Base-by-base conservation (phyloP, 2,797 vertebrate species). In the Odontamblyopus rebecca region DNA sequence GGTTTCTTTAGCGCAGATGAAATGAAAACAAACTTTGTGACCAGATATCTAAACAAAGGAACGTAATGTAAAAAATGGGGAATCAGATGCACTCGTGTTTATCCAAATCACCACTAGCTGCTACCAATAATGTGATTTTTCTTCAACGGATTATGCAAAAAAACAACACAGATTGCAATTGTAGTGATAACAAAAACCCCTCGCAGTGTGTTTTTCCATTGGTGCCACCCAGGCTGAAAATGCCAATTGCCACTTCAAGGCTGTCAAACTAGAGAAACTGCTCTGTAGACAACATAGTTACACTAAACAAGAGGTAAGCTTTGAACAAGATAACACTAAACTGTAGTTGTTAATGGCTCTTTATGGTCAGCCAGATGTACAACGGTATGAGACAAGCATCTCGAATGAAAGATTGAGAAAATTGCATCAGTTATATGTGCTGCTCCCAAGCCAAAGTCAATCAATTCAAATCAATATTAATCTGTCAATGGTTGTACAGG, bases 1-100 rank as follows among this genome's bases (percentile, higher is more conserved):
- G 89, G 90, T 86, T 86, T 76, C 82, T 84, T 82, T 76, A 88
- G 80, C 74, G 85, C 82, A 81, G 74, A 79, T 78, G 71, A 78
- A 89, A 84, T 89, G 80, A 89, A 90, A 92, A 92, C 87, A 91
- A 89, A 90, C 86, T 83, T 83, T 92, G 88, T 77, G 85, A 91
- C 82, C 78, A 88, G 86, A 90, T 89, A 91, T 85, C 88, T 89
- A 91, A 91, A 91, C 85, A 83, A 68, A 82, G 73, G 85, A 80
- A 73, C 69, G 78, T 82, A 75, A 85, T 27, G 71, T 76, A 60
- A 75, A 81, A 84, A 67, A 70, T 71, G 78, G 84, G 78, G 74
- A 82, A 77, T 77, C 76, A 80, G 83, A 84, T 84, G 85, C 76
- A 81, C 73, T 85, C 80, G 50, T n/a, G 75, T 86, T 86, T 87